These are phyloP conservation scores for Penaeus monodon DNA, from an alignment of 2,888 invertebrate species.

Conservation along the genomic window DNA sequence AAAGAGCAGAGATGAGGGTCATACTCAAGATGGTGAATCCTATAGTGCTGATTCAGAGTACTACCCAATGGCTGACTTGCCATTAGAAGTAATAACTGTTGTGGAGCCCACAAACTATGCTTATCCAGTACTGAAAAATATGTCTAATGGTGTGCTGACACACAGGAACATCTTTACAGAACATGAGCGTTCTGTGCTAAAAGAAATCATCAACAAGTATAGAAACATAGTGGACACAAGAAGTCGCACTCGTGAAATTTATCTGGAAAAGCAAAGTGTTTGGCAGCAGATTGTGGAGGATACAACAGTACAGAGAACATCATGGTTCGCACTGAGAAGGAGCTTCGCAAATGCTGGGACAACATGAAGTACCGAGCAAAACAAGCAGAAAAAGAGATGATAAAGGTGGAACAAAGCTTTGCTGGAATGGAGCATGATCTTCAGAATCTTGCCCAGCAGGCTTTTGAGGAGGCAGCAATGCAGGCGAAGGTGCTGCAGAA, in stretches of 20 bases:
- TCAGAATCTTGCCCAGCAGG: constrained; percentile 27
- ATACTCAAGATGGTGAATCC: not conserved
- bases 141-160: constrained; percentile 62
- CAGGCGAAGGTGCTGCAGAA: constrained; percentile 12
- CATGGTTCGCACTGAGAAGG: constrained; percentile 63
- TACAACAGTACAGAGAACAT: constrained; percentile 64
- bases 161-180: constrained; percentile 63
- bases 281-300: constrained; percentile 65
- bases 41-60: constrained; percentile 20
- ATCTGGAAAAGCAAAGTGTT: constrained; percentile 63
- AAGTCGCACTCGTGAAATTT: constrained; percentile 62
- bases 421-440: constrained; percentile 9
- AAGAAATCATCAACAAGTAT: constrained; percentile 61
- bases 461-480: constrained; percentile 30
- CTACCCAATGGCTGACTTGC: constrained; percentile 53
- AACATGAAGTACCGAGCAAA: constrained; percentile 65
- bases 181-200: constrained; percentile 55
- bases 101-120: constrained; percentile 60
- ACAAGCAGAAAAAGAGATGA: constrained; percentile 63
- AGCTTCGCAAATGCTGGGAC: constrained; percentile 64
- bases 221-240: constrained; percentile 63
- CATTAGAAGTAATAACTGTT: constrained; percentile 59
- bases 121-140: constrained; percentile 59
- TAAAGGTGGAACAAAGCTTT: constrained; percentile 25
- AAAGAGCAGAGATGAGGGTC: not conserved